Conservation (phyloP, 2,797 vertebrate genomes). For the Paedocypris micromegethes region DNA sequence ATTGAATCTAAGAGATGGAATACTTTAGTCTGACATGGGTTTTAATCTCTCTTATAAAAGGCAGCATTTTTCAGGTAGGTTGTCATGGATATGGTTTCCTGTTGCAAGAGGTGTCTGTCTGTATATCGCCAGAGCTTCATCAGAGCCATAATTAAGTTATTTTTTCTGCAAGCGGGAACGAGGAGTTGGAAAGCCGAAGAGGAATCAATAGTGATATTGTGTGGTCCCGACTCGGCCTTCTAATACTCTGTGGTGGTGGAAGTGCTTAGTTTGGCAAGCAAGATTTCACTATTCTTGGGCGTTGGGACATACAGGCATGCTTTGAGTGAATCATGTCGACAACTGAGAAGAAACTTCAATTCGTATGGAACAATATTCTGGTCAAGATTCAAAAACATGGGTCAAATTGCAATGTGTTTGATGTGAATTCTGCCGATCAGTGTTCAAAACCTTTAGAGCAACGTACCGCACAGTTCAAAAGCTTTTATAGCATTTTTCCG, state of each 20-base stretch:
- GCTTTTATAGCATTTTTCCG: too few species aligned
- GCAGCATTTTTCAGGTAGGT: constrained; percentile 59
- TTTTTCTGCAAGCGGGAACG: constrained; percentile 68
- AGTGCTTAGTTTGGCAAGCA: constrained; percentile 74
- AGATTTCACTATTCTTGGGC: constrained; percentile 51
- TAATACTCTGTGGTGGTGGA: constrained; percentile 70
- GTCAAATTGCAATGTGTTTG: too few species aligned
- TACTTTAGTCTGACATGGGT: constrained; percentile 43
- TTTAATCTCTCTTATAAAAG: constrained; percentile 55
- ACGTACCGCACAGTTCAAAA: too few species aligned
- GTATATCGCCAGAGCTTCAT: constrained; percentile 63
- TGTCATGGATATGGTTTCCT: constrained; percentile 67
- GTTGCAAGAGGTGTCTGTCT: constrained; percentile 52
- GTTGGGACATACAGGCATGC: too few species aligned
- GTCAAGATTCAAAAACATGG: too few species aligned
- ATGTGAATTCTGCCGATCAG: too few species aligned
- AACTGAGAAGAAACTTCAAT: too few species aligned
- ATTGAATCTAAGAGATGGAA: constrained; percentile 36
- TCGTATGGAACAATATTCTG: too few species aligned
- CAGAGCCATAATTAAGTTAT: constrained; percentile 72
- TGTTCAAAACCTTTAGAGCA: too few species aligned
- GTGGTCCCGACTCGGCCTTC: constrained; percentile 64
- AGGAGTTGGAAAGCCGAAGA: constrained; percentile 66
- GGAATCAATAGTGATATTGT: constrained; percentile 75
- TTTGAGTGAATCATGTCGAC: too few species aligned